phyloP scores from a whole-genome alignment of 2,888 invertebrate genomes.

The Andrena haemorrhoa region DNA sequence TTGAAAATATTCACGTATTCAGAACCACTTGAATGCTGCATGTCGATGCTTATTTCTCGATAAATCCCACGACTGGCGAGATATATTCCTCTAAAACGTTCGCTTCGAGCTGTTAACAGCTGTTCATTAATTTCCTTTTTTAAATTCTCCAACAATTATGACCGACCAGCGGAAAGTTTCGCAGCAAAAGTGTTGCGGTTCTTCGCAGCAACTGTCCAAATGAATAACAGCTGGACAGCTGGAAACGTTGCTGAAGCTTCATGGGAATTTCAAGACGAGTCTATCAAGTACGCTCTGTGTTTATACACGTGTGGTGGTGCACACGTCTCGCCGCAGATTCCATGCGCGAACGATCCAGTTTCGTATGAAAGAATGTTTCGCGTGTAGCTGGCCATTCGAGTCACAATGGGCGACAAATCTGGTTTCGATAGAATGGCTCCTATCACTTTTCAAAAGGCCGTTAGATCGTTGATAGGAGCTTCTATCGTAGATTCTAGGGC shows the following conservation, averaged over 20 bases:
- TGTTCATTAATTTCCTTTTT: no score
- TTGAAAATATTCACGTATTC: background rate
- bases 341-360: slow-evolving; percentile 57
- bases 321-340: slow-evolving; percentile 48
- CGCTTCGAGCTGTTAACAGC: no score
- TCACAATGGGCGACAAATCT: slow-evolving; percentile 54
- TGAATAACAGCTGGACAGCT: background rate
- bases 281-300: slow-evolving; percentile 27
- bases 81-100: background rate
- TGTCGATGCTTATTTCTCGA: slow-evolving; percentile 1
- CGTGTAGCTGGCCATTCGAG: slow-evolving; percentile 32
- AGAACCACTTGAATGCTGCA: background rate
- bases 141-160: background rate
- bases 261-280: slow-evolving; percentile 55
- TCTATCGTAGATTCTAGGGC: slow-evolving; percentile 8
- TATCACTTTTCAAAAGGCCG: slow-evolving; percentile 47
- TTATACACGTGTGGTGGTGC: slow-evolving; percentile 36
- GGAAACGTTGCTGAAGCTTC: slow-evolving; percentile 37
- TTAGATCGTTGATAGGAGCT: slow-evolving; percentile 21
- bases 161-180: background rate
- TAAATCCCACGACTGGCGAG: background rate
- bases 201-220: background rate
- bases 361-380: slow-evolving; percentile 46
- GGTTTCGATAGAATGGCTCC: slow-evolving; percentile 35
- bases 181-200: no score